Conservation (phyloP, 2,113 vertebrate genomes). For the Coturnix japonica region DNA sequence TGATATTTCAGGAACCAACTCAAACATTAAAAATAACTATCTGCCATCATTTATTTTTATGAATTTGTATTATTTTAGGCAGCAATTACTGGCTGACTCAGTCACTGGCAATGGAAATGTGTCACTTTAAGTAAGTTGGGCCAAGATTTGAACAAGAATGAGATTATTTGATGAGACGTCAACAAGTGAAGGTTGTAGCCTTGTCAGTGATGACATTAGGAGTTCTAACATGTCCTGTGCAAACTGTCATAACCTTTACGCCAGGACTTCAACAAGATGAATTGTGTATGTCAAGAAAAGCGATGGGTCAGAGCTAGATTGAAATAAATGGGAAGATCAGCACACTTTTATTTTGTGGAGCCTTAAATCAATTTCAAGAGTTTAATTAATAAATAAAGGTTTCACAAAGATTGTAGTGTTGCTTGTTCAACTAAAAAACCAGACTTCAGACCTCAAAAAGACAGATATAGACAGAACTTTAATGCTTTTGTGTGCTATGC, state of each 20-base stretch:
- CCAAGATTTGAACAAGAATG: constrained; percentile 41
- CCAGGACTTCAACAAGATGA: not conserved
- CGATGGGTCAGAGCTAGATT: not conserved
- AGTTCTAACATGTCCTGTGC: not conserved
- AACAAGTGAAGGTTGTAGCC: constrained; percentile 42
- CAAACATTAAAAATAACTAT: constrained; percentile 49
- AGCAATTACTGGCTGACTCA: constrained; percentile 40
- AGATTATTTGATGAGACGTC: constrained; percentile 15
- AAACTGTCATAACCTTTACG: constrained; percentile 43
- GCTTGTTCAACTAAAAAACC: not conserved
- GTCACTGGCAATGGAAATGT: not conserved
- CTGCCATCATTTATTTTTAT: constrained; percentile 42
- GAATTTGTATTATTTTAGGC: constrained; percentile 58
- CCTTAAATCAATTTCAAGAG: not conserved
- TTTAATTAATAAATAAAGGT: not conserved
- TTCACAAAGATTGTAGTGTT: not conserved
- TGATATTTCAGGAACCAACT: constrained; percentile 37
- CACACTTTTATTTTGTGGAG: not conserved
- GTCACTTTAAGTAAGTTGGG: constrained; percentile 37
- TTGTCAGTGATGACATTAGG: constrained; percentile 21
- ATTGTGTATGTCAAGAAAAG: not conserved
- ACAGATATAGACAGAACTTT: not conserved
- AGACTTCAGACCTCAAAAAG: not conserved
- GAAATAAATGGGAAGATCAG: constrained; percentile 4
- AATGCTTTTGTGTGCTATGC: not conserved